Evolutionary conservation across 2,113 vertebrate species (phyloP).

Genomic region (Shinisaurus crocodilurus): DNA sequence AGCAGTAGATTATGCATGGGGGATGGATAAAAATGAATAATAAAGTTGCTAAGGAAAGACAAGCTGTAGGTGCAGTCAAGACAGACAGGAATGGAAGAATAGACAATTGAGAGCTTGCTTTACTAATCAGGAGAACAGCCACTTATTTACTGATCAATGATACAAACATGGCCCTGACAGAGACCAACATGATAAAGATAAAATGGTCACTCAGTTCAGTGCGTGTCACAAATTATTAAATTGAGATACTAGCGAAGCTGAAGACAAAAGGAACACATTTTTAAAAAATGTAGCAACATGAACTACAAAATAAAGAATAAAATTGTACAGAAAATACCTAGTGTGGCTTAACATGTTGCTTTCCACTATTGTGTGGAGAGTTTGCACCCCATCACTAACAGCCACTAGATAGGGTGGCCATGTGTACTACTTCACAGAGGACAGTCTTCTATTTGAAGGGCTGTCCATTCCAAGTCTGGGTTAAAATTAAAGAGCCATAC

Average conservation of each 20-base stretch:
- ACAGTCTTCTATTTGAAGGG: no score
- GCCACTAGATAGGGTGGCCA: no score
- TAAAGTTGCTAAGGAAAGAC: conserved; percentile 50
- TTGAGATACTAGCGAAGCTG: background rate
- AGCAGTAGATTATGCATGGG: conserved; percentile 56
- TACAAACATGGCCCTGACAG: background rate
- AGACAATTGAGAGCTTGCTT: conserved; percentile 54
- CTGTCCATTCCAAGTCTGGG: background rate
- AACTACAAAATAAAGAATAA: background rate
- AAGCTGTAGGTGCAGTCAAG: conserved; percentile 48
- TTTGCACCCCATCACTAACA: background rate
- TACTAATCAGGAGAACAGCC: conserved; percentile 63
- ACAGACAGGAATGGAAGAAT: conserved; percentile 54
- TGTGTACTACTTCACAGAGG: no score
- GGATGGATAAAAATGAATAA: conserved; percentile 54
- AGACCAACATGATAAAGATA: conserved; percentile 25
- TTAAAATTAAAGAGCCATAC: no score
- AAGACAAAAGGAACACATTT: background rate
- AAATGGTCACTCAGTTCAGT: background rate
- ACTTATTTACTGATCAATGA: conserved; percentile 48
- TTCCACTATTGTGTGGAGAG: background rate
- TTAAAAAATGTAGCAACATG: background rate
- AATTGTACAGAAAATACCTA: background rate
- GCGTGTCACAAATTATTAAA: background rate
- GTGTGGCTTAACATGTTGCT: background rate